Percentiles rank a stretch among this genome's conserved stretches.
These are phyloP conservation scores for Trachelus troglodyta DNA, from an alignment of 2,888 invertebrate genomes.

Conservation along the genomic window DNA sequence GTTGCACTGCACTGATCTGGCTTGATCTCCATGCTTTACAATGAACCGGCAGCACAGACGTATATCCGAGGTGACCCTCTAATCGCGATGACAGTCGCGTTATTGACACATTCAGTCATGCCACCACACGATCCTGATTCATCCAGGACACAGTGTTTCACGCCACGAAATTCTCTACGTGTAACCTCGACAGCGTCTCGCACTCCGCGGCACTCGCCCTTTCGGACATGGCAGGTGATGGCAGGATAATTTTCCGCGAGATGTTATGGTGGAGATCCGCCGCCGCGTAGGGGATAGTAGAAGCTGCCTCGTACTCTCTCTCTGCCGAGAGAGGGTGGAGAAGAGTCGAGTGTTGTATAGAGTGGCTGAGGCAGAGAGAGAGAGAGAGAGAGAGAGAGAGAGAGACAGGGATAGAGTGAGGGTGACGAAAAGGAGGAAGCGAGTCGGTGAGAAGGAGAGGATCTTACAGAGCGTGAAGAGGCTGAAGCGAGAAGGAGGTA, in stretches of 20 bases:
- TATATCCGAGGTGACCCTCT: not conserved
- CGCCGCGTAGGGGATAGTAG: conserved; percentile 27
- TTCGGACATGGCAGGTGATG: conserved; percentile 29
- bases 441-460: conserved; percentile 16
- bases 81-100: not conserved
- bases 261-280: conserved; percentile 19
- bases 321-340: conserved; percentile 32
- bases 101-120: not conserved
- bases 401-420: not conserved
- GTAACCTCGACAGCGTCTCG: conserved; percentile 4
- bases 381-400: conserved; percentile 5
- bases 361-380: conserved; percentile 6
- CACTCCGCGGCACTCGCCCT: conserved; percentile 23
- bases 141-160: not conserved
- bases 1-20: not conserved
- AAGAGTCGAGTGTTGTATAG: conserved; percentile 35
- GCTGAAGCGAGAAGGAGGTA: conserved; percentile 2
- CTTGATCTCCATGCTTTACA: not conserved
- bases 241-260: conserved; percentile 24
- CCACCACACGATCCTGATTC: not conserved
- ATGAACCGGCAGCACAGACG: not conserved
- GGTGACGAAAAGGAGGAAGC: conserved; percentile 1
- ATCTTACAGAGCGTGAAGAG: conserved; percentile 6
- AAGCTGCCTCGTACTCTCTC: conserved; percentile 36
- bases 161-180: not conserved